Evolutionary conservation across 2,888 invertebrate species (phyloP).

Genomic region (Hyppa rectilinea): DNA sequence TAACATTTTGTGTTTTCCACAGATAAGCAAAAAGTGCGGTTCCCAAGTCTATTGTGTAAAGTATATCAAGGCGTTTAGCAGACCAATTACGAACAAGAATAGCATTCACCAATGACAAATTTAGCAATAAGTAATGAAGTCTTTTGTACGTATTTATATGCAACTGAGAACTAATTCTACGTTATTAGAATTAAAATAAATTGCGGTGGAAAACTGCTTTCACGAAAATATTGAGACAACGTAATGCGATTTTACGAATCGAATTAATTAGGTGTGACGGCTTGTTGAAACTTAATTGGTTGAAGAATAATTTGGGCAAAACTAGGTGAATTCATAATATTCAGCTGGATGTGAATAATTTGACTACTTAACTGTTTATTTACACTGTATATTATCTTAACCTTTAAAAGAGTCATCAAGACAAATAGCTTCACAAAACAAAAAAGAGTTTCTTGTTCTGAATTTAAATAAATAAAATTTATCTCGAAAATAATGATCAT

Average conservation of each 20-base stretch:
- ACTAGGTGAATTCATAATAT: background rate
- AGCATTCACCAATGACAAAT: slow-evolving; percentile 62
- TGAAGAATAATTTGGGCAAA: slow-evolving; percentile 23
- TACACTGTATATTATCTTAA: background rate
- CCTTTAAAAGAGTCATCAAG: slow-evolving; percentile 23
- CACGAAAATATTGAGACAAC: slow-evolving; percentile 33
- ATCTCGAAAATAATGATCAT: slow-evolving; percentile 18
- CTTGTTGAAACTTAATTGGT: slow-evolving; percentile 15
- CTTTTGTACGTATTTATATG: slow-evolving; percentile 31
- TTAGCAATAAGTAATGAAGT: slow-evolving; percentile 55
- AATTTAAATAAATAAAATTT: slow-evolving; percentile 26
- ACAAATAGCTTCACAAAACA: slow-evolving; percentile 16
- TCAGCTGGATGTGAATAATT: background rate
- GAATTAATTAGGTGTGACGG: slow-evolving; percentile 18
- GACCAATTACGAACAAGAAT: slow-evolving; percentile 66
- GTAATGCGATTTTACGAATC: slow-evolving; percentile 29
- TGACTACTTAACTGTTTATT: background rate
- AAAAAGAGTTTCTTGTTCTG: slow-evolving; percentile 1
- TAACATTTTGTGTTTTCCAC: slow-evolving; percentile 28
- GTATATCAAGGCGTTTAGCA: slow-evolving; percentile 68
- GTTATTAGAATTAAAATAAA: slow-evolving; percentile 21
- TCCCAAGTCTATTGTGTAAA: slow-evolving; percentile 70
- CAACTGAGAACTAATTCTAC: background rate
- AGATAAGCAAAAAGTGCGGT: slow-evolving; percentile 63
- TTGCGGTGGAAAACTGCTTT: slow-evolving; percentile 19